phyloP scores from a whole-genome alignment of 2,113 vertebrate genomes.

The Melanostigma gelatinosum region DNA sequence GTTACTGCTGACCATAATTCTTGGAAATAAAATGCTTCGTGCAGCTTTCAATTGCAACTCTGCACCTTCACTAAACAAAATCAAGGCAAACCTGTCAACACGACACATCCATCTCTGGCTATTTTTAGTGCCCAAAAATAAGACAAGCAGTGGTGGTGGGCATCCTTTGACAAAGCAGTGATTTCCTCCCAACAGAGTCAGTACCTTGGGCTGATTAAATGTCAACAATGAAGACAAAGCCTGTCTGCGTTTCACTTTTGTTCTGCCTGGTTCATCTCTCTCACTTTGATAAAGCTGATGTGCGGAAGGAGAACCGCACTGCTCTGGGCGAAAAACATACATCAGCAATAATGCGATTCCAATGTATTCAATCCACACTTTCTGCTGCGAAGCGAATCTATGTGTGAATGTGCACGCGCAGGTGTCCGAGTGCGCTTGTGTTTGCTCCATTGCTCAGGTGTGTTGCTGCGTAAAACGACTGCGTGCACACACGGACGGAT shows the following conservation, averaged over 20 bases:
- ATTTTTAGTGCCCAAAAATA: constrained; percentile 63
- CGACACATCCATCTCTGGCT: constrained; percentile 37
- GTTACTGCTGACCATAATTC: constrained; percentile 48
- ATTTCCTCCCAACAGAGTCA: constrained; percentile 79
- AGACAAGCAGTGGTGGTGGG: constrained; percentile 62
- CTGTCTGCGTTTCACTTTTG: constrained; percentile 64
- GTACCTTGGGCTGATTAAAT: constrained; percentile 84
- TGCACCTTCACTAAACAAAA: constrained; percentile 40
- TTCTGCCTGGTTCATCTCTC: constrained; percentile 57
- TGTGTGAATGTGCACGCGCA: too few relatives aligned
- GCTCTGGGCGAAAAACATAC: constrained; percentile 68
- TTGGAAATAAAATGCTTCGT: constrained; percentile 51
- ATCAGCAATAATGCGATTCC: constrained; percentile 77
- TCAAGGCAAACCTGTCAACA: constrained; percentile 31
- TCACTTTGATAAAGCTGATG: constrained; percentile 66
- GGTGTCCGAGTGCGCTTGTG: constrained; percentile 29
- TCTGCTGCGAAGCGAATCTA: constrained; percentile 41
- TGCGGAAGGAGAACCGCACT: constrained; percentile 55
- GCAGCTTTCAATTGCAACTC: constrained; percentile 24
- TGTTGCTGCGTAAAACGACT: constrained; percentile 41
- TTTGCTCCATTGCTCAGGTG: constrained; percentile 54
- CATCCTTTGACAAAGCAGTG: constrained; percentile 78
- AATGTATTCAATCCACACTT: constrained; percentile 65
- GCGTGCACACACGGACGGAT: constrained; percentile 53
- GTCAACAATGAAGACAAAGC: constrained; percentile 79